Base-by-base conservation (phyloP, 2,113 vertebrate genomes). In the Dissostichus mawsoni region DNA sequence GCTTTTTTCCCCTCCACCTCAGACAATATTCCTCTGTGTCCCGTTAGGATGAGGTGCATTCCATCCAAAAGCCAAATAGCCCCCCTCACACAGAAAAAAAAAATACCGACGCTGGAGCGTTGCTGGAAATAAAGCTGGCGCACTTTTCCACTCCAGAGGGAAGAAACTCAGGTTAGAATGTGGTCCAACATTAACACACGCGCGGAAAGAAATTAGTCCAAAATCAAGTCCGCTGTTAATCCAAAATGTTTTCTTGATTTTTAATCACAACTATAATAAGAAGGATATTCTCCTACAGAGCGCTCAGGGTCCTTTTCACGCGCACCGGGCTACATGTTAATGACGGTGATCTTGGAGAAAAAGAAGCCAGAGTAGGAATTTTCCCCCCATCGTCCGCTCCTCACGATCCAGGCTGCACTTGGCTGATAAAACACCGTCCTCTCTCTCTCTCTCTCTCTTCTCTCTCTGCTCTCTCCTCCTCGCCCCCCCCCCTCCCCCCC, bases 161-260 rank as follows among this genome's bases (percentile, higher is more conserved):
- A 63, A 82, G 65, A 89, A 88, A 90, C 85, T 88, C 83, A 2
- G 93, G 94, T 93, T 94, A 93, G 8, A 71, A 88, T 94, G 90
- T 94, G 95, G 94, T 96, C 95, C 95, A 89, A 95, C 92, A 93
- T 92, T 92, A 90, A 92, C 87, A 92, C 90, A 92, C 93, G 65
- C 80, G 50, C 23, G 29, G 81, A 81, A 80, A 94, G 70, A 93
- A 94, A 94, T 93, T 90, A 92, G 91, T 94, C 95, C 90, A 93
- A 91, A 82, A 87, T 83, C 83, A 90, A 96, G 96, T 95, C 95
- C 94, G 93, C 91, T 82, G 86, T 95, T 96, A 96, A 96, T 96
- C 96, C 96, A 94, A 93, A 78, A 83, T 76, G 52, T 68, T 75
- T 73, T 61, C 47, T 69, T 47, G 11, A 14, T 65, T 80, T 53